Evolutionary conservation across 2,113 vertebrate species (phyloP), one percentile per base, ranked within the genome.

Genomic region (Megaceryle torquata): DNA sequence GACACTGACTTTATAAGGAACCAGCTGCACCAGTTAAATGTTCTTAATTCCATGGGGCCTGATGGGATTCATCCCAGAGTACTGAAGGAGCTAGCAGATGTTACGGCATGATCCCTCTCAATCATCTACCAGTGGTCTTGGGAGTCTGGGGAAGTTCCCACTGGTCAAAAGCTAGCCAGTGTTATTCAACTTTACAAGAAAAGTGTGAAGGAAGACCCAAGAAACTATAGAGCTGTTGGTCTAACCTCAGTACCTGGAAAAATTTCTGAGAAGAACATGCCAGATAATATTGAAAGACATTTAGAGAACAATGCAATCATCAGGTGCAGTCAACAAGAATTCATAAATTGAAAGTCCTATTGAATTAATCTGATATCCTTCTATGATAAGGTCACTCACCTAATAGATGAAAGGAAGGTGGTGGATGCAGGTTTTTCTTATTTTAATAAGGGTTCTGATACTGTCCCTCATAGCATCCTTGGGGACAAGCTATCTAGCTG

Each of bases 341-440:
- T 76, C 75, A 70, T 33, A 46, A 33, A 50, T 13, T 13, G 5
- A 43, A 83, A 69, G 16, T 61, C 21, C 69, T 65, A 25, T 50
- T 63, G 3, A 31, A 65, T 28, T 60, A 15, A 54, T n/a, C n/a
- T 50, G 43, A 6, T 33, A 50, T 22, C 59, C 13, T 60, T 71
- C 51, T 70, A 19, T 39, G 21, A 56, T 48, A 25, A 26, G 10
- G 8, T 41, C 33, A 33, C n/a, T 5, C 1, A 1, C n/a, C 13
- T 18, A 29, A 31, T 24, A 29, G 50, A 15, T 43, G 26, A 86
- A 54, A 18, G 20, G 35, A 86, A 65, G 43, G 33, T 0, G 0
- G 11, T 46, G 22, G 37, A 53, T 24, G 44, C 39, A 54, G 19
- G 48, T 60, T 88, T 64, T 54, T 43, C 31, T n/a, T 16, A 50